phyloP scores from a whole-genome alignment of 2,888 invertebrate species.

The Autographa pulchrina region DNA sequence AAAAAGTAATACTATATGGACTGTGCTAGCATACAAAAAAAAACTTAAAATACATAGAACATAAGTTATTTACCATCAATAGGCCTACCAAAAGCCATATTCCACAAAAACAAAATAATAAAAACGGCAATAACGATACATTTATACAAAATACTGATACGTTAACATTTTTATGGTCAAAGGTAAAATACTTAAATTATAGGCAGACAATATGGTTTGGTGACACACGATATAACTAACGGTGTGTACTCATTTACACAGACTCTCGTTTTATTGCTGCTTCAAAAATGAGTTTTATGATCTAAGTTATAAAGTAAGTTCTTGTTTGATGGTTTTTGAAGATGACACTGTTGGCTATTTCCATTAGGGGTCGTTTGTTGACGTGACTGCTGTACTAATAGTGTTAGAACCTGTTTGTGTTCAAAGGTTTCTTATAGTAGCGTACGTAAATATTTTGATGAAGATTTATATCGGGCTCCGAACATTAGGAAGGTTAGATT shows the following conservation, averaged over 20 bases:
- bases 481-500: constrained; percentile 30
- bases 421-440: constrained; percentile 43
- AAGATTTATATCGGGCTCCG: constrained; percentile 20
- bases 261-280: constrained; percentile 44
- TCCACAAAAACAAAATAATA: neutral
- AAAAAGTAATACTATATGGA: too few relatives aligned
- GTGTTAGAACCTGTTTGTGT: constrained; percentile 69
- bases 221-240: constrained; percentile 81
- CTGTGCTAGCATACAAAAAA: too few relatives aligned
- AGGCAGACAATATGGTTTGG: constrained; percentile 76
- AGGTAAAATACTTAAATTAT: constrained; percentile 72
- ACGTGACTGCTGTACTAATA: constrained; percentile 76
- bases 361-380: constrained; percentile 78
- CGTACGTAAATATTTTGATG: constrained; percentile 41
- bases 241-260: constrained; percentile 80
- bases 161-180: constrained; percentile 62
- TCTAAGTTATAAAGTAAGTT: constrained; percentile 60
- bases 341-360: constrained; percentile 70
- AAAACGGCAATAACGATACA: neutral
- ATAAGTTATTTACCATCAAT: neutral
- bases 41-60: too few relatives aligned
- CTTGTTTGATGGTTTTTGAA: constrained; percentile 42
- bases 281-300: constrained; percentile 57
- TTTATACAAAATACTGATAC: constrained; percentile 48
- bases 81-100: neutral